Base-by-base conservation (phyloP, 2,113 vertebrate species). In the Mystacornis crossleyi region DNA sequence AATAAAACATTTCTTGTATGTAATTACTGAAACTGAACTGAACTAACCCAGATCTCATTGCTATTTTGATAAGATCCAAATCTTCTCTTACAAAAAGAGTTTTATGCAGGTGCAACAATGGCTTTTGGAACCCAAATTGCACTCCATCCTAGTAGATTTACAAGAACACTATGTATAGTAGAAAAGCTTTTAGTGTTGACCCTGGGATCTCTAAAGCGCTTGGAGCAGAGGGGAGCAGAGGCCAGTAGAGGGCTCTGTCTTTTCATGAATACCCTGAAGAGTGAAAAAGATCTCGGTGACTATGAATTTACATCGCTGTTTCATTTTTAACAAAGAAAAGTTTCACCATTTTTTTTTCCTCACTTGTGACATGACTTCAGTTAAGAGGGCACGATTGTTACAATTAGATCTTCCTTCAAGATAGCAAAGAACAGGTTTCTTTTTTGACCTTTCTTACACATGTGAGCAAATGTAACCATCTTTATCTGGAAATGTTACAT, bases 181-280 rank as follows among this genome's bases (percentile, higher is more conserved):
- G 25, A 33, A 72, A 57, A 75, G 40, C 23, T 58, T 48, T 43
- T 17, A 47, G 18, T 2, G 15, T 17, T 51, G 38, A 17, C 5
- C 0, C 18, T 54, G 43, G 6, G 5, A 17, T 55, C 9, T 67
- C 33, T 47, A 1, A 58, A 58, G 18, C 10, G 12, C 3, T 17
- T 61, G 2, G 1, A 6, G 11, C 10, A 14, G 6, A 5, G 14
- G 2, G 2, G 3, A 25, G 1, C 47, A 71, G 61, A 29, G 51
- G 31, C 91, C 95, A 78, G 82, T 40, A 97, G 97, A 95, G 92
- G 96, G 91, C 94, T 94, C 80, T 80, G 42, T 79, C 55, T 83
- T 81, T 65, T 53, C 77, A 50, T 15, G 2, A 84, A 86, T 73
- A 9, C 16, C 18, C n/a, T 16, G 48, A 91, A 47, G 21, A 79